Conservation (phyloP, 2,888 invertebrate species). For the Strigamia maritima region DNA sequence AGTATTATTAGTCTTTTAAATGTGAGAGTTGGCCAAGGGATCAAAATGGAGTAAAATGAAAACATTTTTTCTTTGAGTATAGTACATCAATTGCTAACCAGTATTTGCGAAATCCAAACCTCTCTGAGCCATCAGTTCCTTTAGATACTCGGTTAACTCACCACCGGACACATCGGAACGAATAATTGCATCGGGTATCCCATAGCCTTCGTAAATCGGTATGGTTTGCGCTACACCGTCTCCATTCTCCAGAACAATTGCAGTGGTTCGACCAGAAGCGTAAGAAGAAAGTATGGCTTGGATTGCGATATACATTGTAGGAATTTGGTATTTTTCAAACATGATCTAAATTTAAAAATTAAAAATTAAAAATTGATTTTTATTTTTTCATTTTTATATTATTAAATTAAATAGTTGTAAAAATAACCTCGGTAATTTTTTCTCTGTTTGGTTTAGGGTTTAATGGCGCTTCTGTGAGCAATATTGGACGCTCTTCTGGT, state of each 20-base stretch:
- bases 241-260: too few relatives aligned
- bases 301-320: constrained; percentile 55
- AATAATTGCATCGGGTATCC: constrained; percentile 71
- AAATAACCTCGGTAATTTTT: constrained; percentile 70
- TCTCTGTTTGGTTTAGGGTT: constrained; percentile 94
- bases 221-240: too few relatives aligned
- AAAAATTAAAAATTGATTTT: too few relatives aligned
- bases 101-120: constrained; percentile 63
- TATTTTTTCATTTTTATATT: too few relatives aligned
- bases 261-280: neutral
- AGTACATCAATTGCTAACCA: too few relatives aligned
- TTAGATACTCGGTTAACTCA: neutral
- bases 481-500: constrained; percentile 63
- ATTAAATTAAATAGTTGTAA: too few relatives aligned
- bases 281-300: constrained; percentile 52
- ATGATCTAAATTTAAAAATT: constrained; percentile 51
- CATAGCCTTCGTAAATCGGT: too few relatives aligned
- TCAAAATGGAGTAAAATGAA: too few relatives aligned
- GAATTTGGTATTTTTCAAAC: constrained; percentile 55
- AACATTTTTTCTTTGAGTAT: too few relatives aligned
- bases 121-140: constrained; percentile 66
- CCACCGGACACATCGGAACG: constrained; percentile 54
- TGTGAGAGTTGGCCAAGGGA: too few relatives aligned
- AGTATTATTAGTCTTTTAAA: too few relatives aligned
- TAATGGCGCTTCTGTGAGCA: constrained; percentile 86